phyloP scores from a whole-genome alignment of 2,888 invertebrate species.

The Leptinotarsa peninsularis region DNA sequence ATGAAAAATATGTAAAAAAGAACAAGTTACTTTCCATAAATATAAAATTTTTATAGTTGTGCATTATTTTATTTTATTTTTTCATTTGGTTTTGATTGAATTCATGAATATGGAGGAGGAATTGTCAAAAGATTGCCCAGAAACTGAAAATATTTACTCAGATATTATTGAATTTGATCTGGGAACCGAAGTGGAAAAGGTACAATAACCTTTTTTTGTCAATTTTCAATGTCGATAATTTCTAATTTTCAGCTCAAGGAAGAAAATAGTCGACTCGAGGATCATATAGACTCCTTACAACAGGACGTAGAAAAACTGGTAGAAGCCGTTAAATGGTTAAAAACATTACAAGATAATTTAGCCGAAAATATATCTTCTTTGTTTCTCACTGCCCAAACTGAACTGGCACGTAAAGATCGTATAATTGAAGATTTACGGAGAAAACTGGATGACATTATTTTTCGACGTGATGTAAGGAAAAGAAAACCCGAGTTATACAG shows the following conservation, averaged over 20 bases:
- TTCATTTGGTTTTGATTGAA: no score
- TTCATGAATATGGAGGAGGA: slow-evolving; percentile 10
- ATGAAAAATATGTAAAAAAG: no score
- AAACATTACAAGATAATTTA: slow-evolving; percentile 60
- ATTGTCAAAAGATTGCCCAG: neutral
- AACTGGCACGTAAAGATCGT: slow-evolving; percentile 67
- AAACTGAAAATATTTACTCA: slow-evolving; percentile 61
- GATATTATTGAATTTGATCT: slow-evolving; percentile 61
- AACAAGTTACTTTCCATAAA: neutral
- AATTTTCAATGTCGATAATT: slow-evolving; percentile 30
- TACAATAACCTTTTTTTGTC: slow-evolving; percentile 37
- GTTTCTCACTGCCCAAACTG: slow-evolving; percentile 67
- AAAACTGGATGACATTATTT: slow-evolving; percentile 60
- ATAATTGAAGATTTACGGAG: slow-evolving; percentile 65
- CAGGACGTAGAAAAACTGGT: slow-evolving; percentile 38
- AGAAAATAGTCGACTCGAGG: slow-evolving; percentile 45
- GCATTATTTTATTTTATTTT: no score
- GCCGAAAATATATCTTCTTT: slow-evolving; percentile 66
- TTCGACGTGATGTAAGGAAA: slow-evolving; percentile 47
- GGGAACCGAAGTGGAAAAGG: slow-evolving; percentile 53
- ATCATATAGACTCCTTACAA: slow-evolving; percentile 33
- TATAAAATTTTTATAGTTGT: no score
- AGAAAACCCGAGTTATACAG: neutral
- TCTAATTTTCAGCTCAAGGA: slow-evolving; percentile 56
- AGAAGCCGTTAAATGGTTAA: slow-evolving; percentile 54